phyloP scores from a whole-genome alignment of 2,888 invertebrate genomes.

The Drosophila mettleri region DNA sequence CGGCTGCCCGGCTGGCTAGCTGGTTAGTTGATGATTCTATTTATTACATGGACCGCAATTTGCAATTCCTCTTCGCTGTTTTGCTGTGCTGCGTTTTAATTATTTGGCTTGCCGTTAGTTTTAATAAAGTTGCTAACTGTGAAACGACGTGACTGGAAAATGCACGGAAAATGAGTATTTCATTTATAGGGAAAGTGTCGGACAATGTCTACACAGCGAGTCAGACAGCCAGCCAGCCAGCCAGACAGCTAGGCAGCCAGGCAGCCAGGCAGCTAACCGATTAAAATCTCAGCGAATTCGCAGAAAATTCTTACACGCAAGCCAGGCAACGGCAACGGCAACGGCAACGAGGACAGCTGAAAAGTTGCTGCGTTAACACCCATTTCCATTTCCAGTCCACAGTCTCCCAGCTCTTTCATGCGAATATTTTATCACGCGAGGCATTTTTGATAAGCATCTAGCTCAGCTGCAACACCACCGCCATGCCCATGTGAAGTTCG shows the following conservation, averaged over 20 bases:
- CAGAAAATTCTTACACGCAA: constrained; percentile 81
- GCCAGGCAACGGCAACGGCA: too few species aligned
- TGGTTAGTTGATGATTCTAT: constrained; percentile 69
- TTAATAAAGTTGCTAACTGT: constrained; percentile 80
- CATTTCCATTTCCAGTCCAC: constrained; percentile 33
- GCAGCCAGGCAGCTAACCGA: constrained; percentile 52
- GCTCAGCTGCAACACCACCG: constrained; percentile 21
- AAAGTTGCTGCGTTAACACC: constrained; percentile 75
- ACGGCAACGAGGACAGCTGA: constrained; percentile 62
- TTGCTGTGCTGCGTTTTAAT: constrained; percentile 67
- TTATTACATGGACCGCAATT: constrained; percentile 74
- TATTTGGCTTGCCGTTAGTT: constrained; percentile 75
- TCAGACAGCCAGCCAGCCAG: constrained; percentile 8
- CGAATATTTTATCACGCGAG: constrained; percentile 76
- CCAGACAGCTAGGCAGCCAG: constrained; percentile 24
- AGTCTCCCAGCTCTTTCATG: constrained; percentile 44
- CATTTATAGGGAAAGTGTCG: constrained; percentile 73
- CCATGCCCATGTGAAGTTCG: constrained; percentile 15
- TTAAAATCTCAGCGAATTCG: constrained; percentile 75
- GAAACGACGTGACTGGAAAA: constrained; percentile 75
- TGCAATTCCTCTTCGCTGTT: constrained; percentile 58
- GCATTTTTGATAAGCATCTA: constrained; percentile 68
- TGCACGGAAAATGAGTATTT: constrained; percentile 67
- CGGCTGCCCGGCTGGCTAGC: constrained; percentile 6
- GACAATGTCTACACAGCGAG: constrained; percentile 18